A percentile compares a stretch with the other conserved stretches of the same genome.
These are phyloP conservation scores for Pygocentrus nattereri DNA, from an alignment of 2,797 vertebrate species.

Conservation along the genomic window DNA sequence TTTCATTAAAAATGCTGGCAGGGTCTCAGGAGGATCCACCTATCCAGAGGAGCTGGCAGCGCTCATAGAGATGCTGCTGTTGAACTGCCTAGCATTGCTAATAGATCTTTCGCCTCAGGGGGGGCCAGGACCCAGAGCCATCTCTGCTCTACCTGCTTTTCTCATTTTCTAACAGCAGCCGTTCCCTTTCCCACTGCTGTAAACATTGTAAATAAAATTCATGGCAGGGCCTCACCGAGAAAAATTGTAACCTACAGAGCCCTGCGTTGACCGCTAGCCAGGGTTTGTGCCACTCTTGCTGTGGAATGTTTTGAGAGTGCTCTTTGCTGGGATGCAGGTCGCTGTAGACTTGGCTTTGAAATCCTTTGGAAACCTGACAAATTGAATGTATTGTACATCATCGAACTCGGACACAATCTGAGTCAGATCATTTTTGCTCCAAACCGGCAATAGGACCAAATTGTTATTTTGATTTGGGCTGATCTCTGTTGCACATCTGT, in stretches of 20 bases:
- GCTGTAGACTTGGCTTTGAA: too few species aligned
- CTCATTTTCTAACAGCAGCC: conserved; percentile 47
- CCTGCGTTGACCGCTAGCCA: not conserved
- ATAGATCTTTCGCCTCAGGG: conserved; percentile 53
- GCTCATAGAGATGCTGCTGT: conserved; percentile 1
- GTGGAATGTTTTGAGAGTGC: too few species aligned
- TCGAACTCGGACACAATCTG: too few species aligned
- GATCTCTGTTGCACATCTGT: too few species aligned
- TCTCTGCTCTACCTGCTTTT: conserved; percentile 15
- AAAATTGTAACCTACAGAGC: not conserved
- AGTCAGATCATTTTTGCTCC: too few species aligned
- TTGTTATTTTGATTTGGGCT: too few species aligned
- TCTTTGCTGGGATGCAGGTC: too few species aligned
- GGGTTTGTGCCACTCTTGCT: not conserved
- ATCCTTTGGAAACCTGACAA: too few species aligned
- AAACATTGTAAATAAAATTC: conserved; percentile 15
- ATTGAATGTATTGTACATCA: too few species aligned
- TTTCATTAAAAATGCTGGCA: conserved; percentile 55
- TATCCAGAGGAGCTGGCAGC: not conserved
- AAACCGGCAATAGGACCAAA: too few species aligned
- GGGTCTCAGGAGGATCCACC: conserved; percentile 27
- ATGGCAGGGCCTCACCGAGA: not conserved
- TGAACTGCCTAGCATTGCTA: conserved; percentile 39
- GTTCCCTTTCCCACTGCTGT: conserved; percentile 4
- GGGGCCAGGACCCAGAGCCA: conserved; percentile 28